phyloP scores from a whole-genome alignment of 2,797 vertebrate species.

The Lepidocolaptes lacrymiger region DNA sequence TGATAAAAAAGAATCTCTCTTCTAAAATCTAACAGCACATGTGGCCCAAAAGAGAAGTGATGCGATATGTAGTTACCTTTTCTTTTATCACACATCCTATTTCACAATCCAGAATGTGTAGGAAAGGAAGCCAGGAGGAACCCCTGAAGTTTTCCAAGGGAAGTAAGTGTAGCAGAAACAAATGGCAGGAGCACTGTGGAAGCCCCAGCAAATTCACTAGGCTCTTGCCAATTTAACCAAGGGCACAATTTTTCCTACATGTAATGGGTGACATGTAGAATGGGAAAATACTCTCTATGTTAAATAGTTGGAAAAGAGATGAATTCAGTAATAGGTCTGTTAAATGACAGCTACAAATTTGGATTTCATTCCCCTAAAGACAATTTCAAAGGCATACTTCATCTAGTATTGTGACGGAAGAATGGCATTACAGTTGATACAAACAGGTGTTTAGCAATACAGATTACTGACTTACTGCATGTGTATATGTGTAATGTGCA shows the following conservation, averaged over 20 bases:
- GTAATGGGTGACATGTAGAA: neutral
- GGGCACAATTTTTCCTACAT: neutral
- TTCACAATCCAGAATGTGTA: neutral
- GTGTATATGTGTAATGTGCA: constrained; percentile 26
- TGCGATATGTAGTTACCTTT: neutral
- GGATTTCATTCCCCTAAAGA: neutral
- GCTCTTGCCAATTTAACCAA: neutral
- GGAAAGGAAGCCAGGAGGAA: neutral
- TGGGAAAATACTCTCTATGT: neutral
- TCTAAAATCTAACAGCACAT: neutral
- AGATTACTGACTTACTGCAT: constrained; percentile 17
- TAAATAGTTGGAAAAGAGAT: neutral
- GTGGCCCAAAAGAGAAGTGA: neutral
- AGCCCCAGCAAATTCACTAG: neutral
- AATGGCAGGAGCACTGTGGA: neutral
- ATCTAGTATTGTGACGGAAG: neutral
- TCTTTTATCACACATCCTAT: neutral
- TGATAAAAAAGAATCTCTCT: neutral
- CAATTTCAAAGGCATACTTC: neutral
- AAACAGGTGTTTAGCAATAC: neutral
- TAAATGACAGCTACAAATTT: neutral
- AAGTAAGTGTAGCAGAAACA: neutral
- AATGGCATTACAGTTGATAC: neutral
- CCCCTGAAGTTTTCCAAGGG: neutral
- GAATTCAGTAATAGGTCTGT: neutral